Evolutionary conservation across 2,888 invertebrate genomes (phyloP).

Genomic region (Oxycera nigricornis): DNA sequence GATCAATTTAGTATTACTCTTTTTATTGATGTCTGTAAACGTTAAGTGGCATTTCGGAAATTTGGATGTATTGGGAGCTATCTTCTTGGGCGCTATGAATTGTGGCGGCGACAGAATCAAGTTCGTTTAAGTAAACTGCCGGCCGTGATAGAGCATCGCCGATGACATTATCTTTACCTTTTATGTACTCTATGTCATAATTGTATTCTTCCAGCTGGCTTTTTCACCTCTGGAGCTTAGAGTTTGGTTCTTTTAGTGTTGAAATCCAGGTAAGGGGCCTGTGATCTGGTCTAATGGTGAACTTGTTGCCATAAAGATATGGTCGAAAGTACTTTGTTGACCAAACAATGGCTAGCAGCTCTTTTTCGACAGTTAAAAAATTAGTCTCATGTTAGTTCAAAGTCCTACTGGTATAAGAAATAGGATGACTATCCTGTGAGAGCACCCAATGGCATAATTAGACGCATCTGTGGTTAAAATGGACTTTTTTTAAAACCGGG

Average conservation of each 20-base stretch:
- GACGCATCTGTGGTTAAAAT: conserved; percentile 50
- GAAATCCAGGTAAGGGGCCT: not conserved
- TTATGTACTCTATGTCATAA: not conserved
- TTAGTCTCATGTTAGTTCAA: conserved; percentile 45
- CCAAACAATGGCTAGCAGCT: conserved; percentile 45
- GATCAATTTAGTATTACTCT: not conserved
- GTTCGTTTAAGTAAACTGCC: too few species aligned
- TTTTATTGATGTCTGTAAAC: not conserved
- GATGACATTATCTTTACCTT: conserved; percentile 4
- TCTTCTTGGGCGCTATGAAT: conserved; percentile 11
- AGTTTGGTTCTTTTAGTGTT: conserved; percentile 7
- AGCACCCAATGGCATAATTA: conserved; percentile 51
- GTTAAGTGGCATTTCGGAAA: not conserved
- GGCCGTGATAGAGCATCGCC: conserved; percentile 16
- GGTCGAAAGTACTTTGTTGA: conserved; percentile 45
- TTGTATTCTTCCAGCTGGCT: not conserved
- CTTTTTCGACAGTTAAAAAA: conserved; percentile 31
- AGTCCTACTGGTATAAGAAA: conserved; percentile 45
- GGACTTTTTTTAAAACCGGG: not conserved
- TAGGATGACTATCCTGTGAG: conserved; percentile 47
- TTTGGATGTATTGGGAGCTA: conserved; percentile 3
- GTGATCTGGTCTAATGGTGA: conserved; percentile 44
- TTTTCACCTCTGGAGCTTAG: not conserved
- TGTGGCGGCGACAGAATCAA: not conserved
- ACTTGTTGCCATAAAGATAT: conserved; percentile 43